These are phyloP conservation scores for Rutilus rutilus DNA, from an alignment of 2,113 vertebrate species.

Conservation along the genomic window DNA sequence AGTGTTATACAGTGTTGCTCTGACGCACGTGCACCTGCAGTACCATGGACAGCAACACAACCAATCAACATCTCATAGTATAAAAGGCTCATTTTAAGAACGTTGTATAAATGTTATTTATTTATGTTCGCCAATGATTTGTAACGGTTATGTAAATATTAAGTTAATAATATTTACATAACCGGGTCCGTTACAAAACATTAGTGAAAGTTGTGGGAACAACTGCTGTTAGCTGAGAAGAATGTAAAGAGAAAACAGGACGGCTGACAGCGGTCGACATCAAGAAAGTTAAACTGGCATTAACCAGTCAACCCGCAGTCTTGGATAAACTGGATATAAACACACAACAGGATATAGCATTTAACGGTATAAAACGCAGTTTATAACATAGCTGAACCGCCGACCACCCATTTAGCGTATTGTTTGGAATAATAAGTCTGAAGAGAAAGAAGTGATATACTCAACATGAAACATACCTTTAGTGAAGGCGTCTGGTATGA, in stretches of 20 bases:
- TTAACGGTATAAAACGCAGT: neutral
- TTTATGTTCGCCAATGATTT: too few relatives aligned
- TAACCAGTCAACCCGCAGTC: slow-evolving; percentile 39
- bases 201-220: too few relatives aligned
- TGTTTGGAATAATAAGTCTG: neutral
- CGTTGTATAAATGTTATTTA: too few relatives aligned
- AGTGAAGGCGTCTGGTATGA: neutral
- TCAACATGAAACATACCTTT: neutral
- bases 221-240: too few relatives aligned
- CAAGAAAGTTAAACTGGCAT: slow-evolving; percentile 55
- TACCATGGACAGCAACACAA: slow-evolving; percentile 30
- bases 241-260: too few relatives aligned
- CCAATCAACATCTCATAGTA: slow-evolving; percentile 23
- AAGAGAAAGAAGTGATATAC: neutral
- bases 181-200: too few relatives aligned
- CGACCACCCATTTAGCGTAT: neutral
- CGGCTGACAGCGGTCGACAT: slow-evolving; percentile 65
- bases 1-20: neutral
- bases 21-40: neutral
- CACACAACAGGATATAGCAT: neutral
- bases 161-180: too few relatives aligned
- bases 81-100: too few relatives aligned
- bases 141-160: too few relatives aligned
- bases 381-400: neutral
- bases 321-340: slow-evolving; percentile 48